Evolutionary conservation across 1,140 invertebrate species (phyloP), one percentile per base, ranked within the genome.

Genomic region (Plectrocnemia conspersa): DNA sequence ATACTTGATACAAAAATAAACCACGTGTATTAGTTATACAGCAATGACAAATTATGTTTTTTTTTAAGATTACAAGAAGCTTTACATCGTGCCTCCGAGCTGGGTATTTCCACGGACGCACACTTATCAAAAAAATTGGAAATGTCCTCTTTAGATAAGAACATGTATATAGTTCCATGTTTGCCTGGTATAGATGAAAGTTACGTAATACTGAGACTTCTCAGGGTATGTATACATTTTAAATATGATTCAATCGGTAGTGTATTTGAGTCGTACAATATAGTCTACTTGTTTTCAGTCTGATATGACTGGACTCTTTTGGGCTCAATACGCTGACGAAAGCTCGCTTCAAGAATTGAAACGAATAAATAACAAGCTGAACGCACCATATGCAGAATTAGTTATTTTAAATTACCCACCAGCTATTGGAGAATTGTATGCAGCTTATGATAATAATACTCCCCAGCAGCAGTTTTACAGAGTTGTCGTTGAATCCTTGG

Each of bases 271-370:
- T 9, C 15, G n/a, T 35, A 47, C 19, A 52, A 32, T 46, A 19
- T 41, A 40, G 22, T 60, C 45, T 50, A 41, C 33, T 52, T 47
- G 5, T 19, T 64, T 68, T 7, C 61, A 83, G 79, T 47, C 74
- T 0, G 65, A 75, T 3, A 73, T 77, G 63, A 77, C 82, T 1
- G 74, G 76, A 42, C 75, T 78, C 61, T 86, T 86, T 65, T 86
- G 78, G 77, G 79, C 71, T 15, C 77, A 78, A 32, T 68, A 77
- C 44, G 67, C 70, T 41, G 72, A 78, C 33, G 66, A 73, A 10
- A 65, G 65, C 0, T 68, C 70, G 0, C 52, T 50, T 4, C 58
- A 18, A 66, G 64, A 57, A 2, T 49, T 54, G 13, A 19, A 59
- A 7, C 46, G 64, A 13, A 22, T 70, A 11, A 16, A 54, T 2